Conservation (phyloP, 1,140 invertebrate genomes). For the Saccostrea echinata region DNA sequence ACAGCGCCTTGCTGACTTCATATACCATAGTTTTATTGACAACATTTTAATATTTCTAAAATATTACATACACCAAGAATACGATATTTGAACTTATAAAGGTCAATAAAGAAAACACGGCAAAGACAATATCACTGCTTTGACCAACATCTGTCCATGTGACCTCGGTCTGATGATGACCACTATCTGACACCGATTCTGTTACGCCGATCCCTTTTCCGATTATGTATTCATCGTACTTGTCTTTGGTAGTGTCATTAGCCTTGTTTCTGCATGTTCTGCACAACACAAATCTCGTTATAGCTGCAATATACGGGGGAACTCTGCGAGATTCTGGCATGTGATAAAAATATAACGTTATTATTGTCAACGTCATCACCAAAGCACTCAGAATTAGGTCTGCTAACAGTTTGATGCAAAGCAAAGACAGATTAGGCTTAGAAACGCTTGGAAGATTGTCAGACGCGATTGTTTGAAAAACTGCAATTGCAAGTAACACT, state of each 20-base stretch:
- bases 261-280: not conserved
- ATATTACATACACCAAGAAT: not conserved
- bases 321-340: slow-evolving; percentile 1
- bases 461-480: slow-evolving; percentile 47
- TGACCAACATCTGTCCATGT: slow-evolving; percentile 33
- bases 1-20: no score
- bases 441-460: slow-evolving; percentile 33
- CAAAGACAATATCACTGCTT: slow-evolving; percentile 23
- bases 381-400: slow-evolving; percentile 43
- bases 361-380: slow-evolving; percentile 30
- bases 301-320: not conserved
- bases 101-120: slow-evolving; percentile 6
- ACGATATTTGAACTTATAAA: slow-evolving; percentile 17
- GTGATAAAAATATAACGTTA: slow-evolving; percentile 26
- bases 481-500: slow-evolving; percentile 46
- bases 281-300: slow-evolving; percentile 36
- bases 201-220: not conserved
- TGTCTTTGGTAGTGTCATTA: not conserved
- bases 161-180: not conserved
- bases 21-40: no score
- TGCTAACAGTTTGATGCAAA: slow-evolving; percentile 38
- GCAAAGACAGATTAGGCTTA: not conserved
- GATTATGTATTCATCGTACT: not conserved
- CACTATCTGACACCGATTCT: not conserved
- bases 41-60: no score